Percentiles rank a stretch among this genome's conserved stretches.
phyloP scores from a whole-genome alignment of 2,113 vertebrate genomes.

The Coturnix japonica region DNA sequence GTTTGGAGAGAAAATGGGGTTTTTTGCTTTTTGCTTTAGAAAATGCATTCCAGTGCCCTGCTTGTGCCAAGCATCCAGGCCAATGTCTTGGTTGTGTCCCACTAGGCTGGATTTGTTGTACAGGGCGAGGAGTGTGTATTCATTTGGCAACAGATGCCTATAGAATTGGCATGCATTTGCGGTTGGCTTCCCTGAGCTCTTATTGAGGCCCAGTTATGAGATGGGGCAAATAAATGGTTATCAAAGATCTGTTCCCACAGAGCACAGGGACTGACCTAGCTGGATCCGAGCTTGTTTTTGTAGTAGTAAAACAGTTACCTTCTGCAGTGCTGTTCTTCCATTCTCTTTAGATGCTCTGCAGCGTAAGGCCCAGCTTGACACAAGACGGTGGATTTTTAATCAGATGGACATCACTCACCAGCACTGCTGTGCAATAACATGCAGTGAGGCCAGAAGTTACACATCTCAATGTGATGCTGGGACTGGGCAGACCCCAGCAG shows the following conservation, averaged over 20 bases:
- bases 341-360: not conserved
- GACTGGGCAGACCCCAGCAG: not conserved
- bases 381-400: accelerated
- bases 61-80: not conserved
- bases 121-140: accelerated
- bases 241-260: not conserved
- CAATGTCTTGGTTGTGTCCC: not conserved
- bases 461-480: not conserved
- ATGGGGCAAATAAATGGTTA: not conserved
- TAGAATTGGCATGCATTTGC: not conserved
- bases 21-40: not conserved
- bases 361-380: not conserved
- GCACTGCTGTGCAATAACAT: not conserved
- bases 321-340: not conserved
- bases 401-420: not conserved
- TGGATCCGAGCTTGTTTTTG: not conserved
- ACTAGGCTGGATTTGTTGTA: accelerated
- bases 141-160: not conserved
- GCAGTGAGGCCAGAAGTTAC: not conserved
- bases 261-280: not conserved
- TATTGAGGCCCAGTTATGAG: not conserved
- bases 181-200: not conserved
- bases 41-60: not conserved
- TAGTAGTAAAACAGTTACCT: too few relatives aligned
- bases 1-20: not conserved